A percentile compares a stretch with the other conserved stretches of the same genome.
phyloP scores from a whole-genome alignment of 2,797 vertebrate species.

The Scarus forsteni region DNA sequence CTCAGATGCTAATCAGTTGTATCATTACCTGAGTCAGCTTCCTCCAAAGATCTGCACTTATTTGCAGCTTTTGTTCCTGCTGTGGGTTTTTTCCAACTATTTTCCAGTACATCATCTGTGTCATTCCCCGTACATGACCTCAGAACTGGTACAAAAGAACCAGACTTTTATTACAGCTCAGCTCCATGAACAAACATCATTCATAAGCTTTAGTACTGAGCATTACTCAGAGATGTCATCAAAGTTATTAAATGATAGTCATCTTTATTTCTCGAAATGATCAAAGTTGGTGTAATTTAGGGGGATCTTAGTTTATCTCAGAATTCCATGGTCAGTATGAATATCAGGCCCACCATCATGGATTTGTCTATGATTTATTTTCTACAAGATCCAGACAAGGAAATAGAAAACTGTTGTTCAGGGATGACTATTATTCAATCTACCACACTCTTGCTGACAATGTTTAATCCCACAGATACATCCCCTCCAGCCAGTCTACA shows the following conservation, averaged over 20 bases:
- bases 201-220: constrained; percentile 12
- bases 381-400: constrained; percentile 11
- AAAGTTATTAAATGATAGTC: constrained; percentile 14
- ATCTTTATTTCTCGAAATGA: constrained; percentile 15
- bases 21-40: constrained; percentile 31
- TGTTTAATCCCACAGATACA: constrained; percentile 11
- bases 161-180: constrained; percentile 21
- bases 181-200: constrained; percentile 7
- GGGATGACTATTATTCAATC: constrained; percentile 23
- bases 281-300: constrained; percentile 20
- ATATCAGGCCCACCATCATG: constrained; percentile 17
- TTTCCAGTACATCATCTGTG: constrained; percentile 47
- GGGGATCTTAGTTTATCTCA: constrained; percentile 18
- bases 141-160: constrained; percentile 48
- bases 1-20: constrained; percentile 18
- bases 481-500: constrained; percentile 5
- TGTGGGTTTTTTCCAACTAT: constrained; percentile 42
- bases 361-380: constrained; percentile 36
- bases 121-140: constrained; percentile 46
- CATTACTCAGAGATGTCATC: constrained; percentile 14
- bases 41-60: constrained; percentile 53
- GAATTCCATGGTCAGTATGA: constrained; percentile 27
- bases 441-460: background rate
- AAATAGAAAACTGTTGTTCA: constrained; percentile 30
- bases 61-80: constrained; percentile 49